Base-by-base conservation (phyloP, 2,888 invertebrate genomes). In the Epinotia bilunana region DNA sequence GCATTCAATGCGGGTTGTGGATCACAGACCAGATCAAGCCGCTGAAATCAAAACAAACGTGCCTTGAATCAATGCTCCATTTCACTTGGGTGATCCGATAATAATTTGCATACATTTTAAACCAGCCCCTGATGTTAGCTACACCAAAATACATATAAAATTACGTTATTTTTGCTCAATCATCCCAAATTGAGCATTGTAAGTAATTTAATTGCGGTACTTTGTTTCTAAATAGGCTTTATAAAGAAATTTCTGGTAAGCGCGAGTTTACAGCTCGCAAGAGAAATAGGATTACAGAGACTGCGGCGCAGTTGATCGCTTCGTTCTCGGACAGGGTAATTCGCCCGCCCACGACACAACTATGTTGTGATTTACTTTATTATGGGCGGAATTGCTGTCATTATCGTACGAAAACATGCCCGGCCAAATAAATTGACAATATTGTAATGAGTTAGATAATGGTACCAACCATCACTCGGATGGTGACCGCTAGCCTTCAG, bases 21-120 rank as follows among this genome's bases (percentile, higher is more conserved):
- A 68, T 77, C 79, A 78, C 80, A 83, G 82, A 86, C 87, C 84
- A 83, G 85, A 88, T 88, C 87, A 84, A 83, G 82, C 81, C 84
- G 82, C 84, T 86, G 85, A 86, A 89, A 90, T 89, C 90, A 88
- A 88, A 89, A 85, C 83, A 86, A 79, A 85, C 90, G 90, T 91
- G 90, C 79, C 78, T 78, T 13, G 88, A 86, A 86, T 91, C 76
- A 78, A 77, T 79, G 76, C 77, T 83, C 78, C 82, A 84, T 84
- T 83, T 79, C 78, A 80, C 79, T 82, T 83, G 81, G 80, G 77
- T 77, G 78, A 77, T 80, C 80, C 80, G 80, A 78, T 75, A 78
- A 80, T 88, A 83, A 83, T 88, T 88, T 89, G 84, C 87, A 88
- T 89, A 76, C 63, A 81, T 70, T 69, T 67, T 28, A 63, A 58